phyloP scores from a whole-genome alignment of 2,113 vertebrate genomes.

The Steatornis caripensis region DNA sequence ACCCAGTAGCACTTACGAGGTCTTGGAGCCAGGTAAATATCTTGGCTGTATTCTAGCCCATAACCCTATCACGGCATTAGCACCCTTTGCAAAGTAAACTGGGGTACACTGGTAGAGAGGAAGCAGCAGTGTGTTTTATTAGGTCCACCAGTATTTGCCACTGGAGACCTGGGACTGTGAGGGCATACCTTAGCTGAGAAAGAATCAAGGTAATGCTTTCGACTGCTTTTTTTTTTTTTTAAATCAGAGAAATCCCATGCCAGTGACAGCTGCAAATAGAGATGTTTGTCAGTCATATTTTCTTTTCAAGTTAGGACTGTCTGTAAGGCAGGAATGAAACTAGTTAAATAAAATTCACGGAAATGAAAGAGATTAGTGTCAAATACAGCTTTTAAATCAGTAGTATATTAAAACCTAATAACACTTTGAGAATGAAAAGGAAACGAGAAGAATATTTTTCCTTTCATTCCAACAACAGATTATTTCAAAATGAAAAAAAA shows the following conservation, averaged over 20 bases:
- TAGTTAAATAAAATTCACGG: background rate
- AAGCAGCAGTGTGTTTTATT: background rate
- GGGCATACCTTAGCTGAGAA: background rate
- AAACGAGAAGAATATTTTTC: background rate
- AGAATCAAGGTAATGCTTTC: background rate
- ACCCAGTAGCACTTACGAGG: background rate
- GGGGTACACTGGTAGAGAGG: too few species aligned
- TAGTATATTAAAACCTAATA: background rate
- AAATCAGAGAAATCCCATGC: background rate
- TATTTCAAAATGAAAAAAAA: background rate
- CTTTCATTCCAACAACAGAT: background rate
- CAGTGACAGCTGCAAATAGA: background rate
- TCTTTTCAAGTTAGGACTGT: background rate
- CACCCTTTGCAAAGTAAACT: background rate
- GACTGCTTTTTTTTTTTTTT: background rate
- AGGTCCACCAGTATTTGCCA: background rate
- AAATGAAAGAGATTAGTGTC: background rate
- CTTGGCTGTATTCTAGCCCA: fast-evolving
- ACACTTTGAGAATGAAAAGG: background rate
- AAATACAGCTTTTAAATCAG: background rate
- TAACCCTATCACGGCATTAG: background rate
- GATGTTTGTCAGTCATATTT: background rate
- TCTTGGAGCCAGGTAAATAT: background rate
- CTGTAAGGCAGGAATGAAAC: background rate
- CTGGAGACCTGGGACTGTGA: background rate